These are phyloP conservation scores for Drosophila mimetica DNA, from an alignment of 2,888 invertebrate species.

Conservation along the genomic window DNA sequence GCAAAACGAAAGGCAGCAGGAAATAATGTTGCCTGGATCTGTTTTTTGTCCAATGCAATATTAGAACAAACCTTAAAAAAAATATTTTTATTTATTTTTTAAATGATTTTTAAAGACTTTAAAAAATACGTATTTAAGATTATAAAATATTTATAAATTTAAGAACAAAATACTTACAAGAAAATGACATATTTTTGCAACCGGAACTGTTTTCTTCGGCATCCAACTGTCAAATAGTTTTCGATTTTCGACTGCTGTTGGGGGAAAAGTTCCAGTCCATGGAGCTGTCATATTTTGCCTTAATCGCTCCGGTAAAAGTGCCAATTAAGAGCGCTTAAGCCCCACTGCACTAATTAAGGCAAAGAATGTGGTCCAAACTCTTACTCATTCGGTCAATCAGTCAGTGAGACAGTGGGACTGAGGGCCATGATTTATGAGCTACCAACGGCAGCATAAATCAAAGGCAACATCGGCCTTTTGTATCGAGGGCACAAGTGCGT, in stretches of 20 bases:
- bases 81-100: too few relatives aligned
- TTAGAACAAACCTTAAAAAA: too few relatives aligned
- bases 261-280: neutral
- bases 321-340: slow-evolving; percentile 68
- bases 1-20: neutral
- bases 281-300: slow-evolving; percentile 69
- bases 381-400: slow-evolving; percentile 45
- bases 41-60: neutral
- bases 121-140: too few relatives aligned
- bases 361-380: slow-evolving; percentile 52
- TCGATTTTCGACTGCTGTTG: slow-evolving; percentile 2
- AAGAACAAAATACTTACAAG: too few relatives aligned
- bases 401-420: slow-evolving; percentile 45
- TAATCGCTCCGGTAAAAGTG: slow-evolving; percentile 69
- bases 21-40: slow-evolving; percentile 3
- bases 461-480: slow-evolving; percentile 52
- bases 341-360: slow-evolving; percentile 61
- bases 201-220: neutral
- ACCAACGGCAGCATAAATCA: slow-evolving; percentile 65
- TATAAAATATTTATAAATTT: too few relatives aligned
- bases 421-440: slow-evolving; percentile 63
- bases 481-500: slow-evolving; percentile 77
- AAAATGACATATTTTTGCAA: slow-evolving; percentile 1
- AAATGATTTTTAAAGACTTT: too few relatives aligned
- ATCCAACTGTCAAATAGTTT: neutral